Base-by-base conservation (phyloP, 1,140 invertebrate genomes). In the Brachionus koreanus region DNA sequence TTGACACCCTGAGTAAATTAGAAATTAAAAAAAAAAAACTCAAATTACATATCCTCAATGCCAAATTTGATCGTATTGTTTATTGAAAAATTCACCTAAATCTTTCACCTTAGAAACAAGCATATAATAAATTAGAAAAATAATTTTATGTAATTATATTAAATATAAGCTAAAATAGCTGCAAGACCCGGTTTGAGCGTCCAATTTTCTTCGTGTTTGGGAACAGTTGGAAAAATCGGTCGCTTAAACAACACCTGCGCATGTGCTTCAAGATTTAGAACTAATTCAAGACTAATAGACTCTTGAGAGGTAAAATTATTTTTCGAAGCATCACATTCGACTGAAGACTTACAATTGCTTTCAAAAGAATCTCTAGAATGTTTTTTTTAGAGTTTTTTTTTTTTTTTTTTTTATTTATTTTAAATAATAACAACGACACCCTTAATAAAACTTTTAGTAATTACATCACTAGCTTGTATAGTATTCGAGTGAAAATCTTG, bases 351-450 rank as follows among this genome's bases (percentile, higher is more conserved):
- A 19, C 49, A 57, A 57, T 57, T 19, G 16, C 49, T 57, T 57
- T 57, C 49, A 57, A 57, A 57, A 57, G 49, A 57, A 57, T 57
- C 49, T 57, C 49, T 57, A 57, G 49, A 57, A 57, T 57, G 49
- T 57, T 25, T 57, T 57, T 57, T 57, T 57, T 57, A 52, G 16
- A 5, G n/a, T 52, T 52, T 57, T 57, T 57, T 57, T 57, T 25
- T n/a, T n/a, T n/a, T n/a, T n/a, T 52, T 57, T 25, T 57, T 23
- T 7, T 57, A 19, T 57, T 57, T 19, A 6, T 57, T 7, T 57
- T 23, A 16, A 57, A 42, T 42, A 42, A 57, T 57, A 57, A 57
- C 49, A 57, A 57, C 49, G 49, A 57, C 49, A 23, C n/a, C 49
- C 19, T 16, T 19, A 57, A 57, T 57, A 57, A 57, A 19, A 16